Evolutionary conservation across 2,888 invertebrate genomes (phyloP).

Genomic region (Athripsodes cinereus): DNA sequence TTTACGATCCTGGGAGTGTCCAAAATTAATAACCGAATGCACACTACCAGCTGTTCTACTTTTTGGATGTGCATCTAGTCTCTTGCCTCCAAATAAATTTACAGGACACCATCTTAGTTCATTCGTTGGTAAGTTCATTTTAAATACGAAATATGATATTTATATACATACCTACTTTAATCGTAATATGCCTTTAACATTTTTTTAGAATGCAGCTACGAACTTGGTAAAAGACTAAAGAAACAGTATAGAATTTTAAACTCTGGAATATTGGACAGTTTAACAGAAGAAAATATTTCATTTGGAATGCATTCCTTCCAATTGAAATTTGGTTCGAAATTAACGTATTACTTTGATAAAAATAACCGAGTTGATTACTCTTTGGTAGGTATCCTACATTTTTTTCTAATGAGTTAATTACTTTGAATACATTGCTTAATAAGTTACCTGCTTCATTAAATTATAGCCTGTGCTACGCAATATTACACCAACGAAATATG

Average conservation of each 20-base stretch:
- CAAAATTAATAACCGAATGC: constrained; percentile 8
- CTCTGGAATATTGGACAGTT: neutral
- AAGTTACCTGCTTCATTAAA: neutral
- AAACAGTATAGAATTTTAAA: constrained; percentile 8
- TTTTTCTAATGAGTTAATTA: too few relatives aligned
- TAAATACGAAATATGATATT: too few relatives aligned
- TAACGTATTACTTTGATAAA: constrained; percentile 4
- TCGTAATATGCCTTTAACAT: neutral
- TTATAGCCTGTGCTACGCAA: neutral
- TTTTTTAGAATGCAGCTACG: constrained; percentile 7
- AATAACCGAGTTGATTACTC: neutral
- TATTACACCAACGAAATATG: constrained; percentile 4
- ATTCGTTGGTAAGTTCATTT: constrained; percentile 10
- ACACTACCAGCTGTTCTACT: constrained; percentile 10
- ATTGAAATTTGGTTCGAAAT: constrained; percentile 6
- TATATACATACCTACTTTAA: too few relatives aligned
- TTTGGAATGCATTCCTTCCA: constrained; percentile 13
- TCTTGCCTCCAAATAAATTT: constrained; percentile 13
- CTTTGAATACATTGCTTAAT: neutral
- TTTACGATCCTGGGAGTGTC: constrained; percentile 15
- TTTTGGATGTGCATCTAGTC: constrained; percentile 16
- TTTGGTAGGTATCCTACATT: neutral
- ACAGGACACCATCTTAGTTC: constrained; percentile 17
- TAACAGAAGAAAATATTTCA: constrained; percentile 3
- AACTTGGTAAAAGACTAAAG: constrained; percentile 3